Evolutionary conservation across 2,888 invertebrate genomes (phyloP), one percentile per base, ranked within the genome.

Genomic region (Amitus sp.): DNA sequence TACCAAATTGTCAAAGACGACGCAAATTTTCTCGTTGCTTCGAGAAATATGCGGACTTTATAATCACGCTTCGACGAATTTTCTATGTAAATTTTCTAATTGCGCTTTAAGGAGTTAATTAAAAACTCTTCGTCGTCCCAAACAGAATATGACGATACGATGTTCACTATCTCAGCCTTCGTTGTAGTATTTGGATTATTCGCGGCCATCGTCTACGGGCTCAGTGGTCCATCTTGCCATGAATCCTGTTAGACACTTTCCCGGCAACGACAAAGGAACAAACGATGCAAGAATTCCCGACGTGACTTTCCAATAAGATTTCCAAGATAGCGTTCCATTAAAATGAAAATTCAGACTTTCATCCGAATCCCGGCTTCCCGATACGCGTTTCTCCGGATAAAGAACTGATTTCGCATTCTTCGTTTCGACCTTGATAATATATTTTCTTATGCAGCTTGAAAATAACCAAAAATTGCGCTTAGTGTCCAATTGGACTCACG

Each of bases 111-210:
- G 17, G 47, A 19, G 43, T 46, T 39, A 12, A 50, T 50, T 54
- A 54, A 60, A 17, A 12, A 23, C n/a, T 12, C 43, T 62, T 59
- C 28, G 55, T 51, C 53, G 59, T 19, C 55, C 60, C 42, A 18
- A 49, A 30, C 55, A 75, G 79, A 68, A 68, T 69, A 70, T 59
- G 69, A 73, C 50, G 73, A 72, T 13, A 74, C 74, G 10, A 54
- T 76, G 43, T 79, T 78, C 61, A 74, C 76, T 12, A 63, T 75
- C 47, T 62, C 65, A 39, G 62, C 77, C 19, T 71, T 78, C 47
- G 66, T 70, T 33, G 65, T 66, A 52, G 76, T 75, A 50, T 62
- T 76, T 43, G 62, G 66, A n/a, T 47, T 76, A 54, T 78, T 74
- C 66, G 62, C 66, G 30, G 66, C 53, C 66, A 68, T 75, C 55